Base-by-base conservation (phyloP, 2,888 invertebrate genomes). In the Eutolmus rufibarbis region DNA sequence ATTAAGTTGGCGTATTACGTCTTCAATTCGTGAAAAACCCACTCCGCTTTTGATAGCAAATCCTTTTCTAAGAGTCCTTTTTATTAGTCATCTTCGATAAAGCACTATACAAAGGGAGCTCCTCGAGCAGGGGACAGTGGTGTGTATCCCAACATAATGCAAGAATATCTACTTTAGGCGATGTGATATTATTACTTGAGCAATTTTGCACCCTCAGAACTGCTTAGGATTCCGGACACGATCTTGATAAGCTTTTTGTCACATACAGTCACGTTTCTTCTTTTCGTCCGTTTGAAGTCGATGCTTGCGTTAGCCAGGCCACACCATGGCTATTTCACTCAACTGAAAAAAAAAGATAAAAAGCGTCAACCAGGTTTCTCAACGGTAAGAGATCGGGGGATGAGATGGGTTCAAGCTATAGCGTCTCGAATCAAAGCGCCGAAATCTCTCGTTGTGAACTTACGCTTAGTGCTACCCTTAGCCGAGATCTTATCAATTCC, bases 171-270 rank as follows among this genome's bases (percentile, higher is more conserved):
- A 85, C 85, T 85, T 85, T 85, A 85, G 85, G 85, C 85, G 40
- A 85, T 85, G 85, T 74, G 85, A 85, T 85, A 85, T 85, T 85
- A 85, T 85, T 85, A 85, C 66, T 85, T 85, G 85, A 85, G 46
- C 85, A 85, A 85, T 85, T 85, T 85, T 85, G 85, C 85, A 85
- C 85, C 85, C 85, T 85, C 57, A 74, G 85, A 23, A 74, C 85
- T 74, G 28, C 37, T 85, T 85, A 74, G 74, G 43, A 85, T 85
- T 85, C 85, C 74, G 51, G 74, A 31, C 85, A 85, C 85, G 85
- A 85, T 85, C 74, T 85, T 85, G 85, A 85, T 85, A 85, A 85
- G 85, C 74, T 85, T 85, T 85, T 85, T 85, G 85, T 85, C 85
- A 85, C 85, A 85, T 85, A 85, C 85, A 85, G 85, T 85, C 85